Base-by-base conservation (phyloP, 2,113 vertebrate genomes). In the Lophius piscatorius region DNA sequence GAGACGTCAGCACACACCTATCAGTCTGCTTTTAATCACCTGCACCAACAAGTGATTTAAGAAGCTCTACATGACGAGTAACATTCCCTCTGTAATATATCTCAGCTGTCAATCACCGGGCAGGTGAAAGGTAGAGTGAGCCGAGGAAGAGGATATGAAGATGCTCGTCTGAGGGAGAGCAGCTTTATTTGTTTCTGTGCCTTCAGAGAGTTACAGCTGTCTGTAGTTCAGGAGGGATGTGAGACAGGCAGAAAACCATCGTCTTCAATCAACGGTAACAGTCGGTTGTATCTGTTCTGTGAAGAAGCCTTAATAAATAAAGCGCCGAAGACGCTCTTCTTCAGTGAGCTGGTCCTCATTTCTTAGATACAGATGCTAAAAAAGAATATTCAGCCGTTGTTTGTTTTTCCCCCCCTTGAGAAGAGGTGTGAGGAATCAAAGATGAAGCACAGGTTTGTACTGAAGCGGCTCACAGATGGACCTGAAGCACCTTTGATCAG, bases 21-120 rank as follows among this genome's bases (percentile, higher is more conserved):
- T 78, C 76, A 70, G 46, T 68, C 70, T 65, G 1, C 2, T 69
- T 80, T 83, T 85, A 87, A 89, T 89, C 78, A 83, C 63, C 57
- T 65, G 13, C 55, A 66, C 22, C 31, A 78, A 29, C 56, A 66
- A 81, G 63, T 51, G 50, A 78, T 44, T 73, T 23, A 54, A 51
- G 41, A 22, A 40, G 48, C 44, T 26, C 31, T 35, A 36, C 35
- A 64, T 61, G 69, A 39, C 40, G 29, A 11, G 28, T 42, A 33
- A 33, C 74, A 64, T 59, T 82, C 69, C 68, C 56, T 72, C 61
- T 59, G 70, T 52, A 33, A n/a, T 60, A 24, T 71, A 68, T 80
- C 79, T 65, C 76, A 80, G 57, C 36, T 0, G 20, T 58, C 72
- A 81, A 81, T 81, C 66, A 64, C 44, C 26, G 11, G 44, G 39